Conservation (phyloP, 2,797 vertebrate species). For the Brotula barbata region DNA sequence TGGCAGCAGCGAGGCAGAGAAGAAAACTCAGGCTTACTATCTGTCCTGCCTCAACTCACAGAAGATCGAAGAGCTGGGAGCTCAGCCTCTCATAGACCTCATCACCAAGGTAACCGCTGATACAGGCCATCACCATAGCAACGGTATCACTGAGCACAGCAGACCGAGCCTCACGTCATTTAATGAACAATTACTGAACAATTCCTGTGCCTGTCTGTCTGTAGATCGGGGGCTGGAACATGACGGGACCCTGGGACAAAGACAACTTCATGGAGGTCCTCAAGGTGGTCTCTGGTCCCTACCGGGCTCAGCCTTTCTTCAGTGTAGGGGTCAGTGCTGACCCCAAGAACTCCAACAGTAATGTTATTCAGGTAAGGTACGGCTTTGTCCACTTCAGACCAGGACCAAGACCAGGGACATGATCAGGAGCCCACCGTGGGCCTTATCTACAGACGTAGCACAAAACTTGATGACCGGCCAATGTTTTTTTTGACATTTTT, state of each 20-base stretch:
- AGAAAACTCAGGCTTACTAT: slow-evolving; percentile 93
- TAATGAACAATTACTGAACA: too few species aligned
- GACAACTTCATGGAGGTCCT: slow-evolving; percentile 94
- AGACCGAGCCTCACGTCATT: background rate
- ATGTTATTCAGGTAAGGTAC: slow-evolving; percentile 89
- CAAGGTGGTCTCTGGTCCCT: slow-evolving; percentile 91
- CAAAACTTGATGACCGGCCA: too few species aligned
- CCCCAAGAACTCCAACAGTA: slow-evolving; percentile 96
- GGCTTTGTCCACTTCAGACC: background rate
- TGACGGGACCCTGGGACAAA: slow-evolving; percentile 91
- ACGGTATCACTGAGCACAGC: background rate
- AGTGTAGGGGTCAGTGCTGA: slow-evolving; percentile 89
- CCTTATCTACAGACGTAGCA: too few species aligned
- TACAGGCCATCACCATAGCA: background rate
- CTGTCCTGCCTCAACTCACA: slow-evolving; percentile 92
- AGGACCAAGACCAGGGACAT: too few species aligned
- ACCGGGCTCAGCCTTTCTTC: slow-evolving; percentile 92
- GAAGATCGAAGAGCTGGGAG: slow-evolving; percentile 90
- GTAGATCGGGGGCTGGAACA: slow-evolving; percentile 94
- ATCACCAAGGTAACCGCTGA: slow-evolving; percentile 85
- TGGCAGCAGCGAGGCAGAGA: slow-evolving; percentile 93
- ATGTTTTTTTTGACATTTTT: too few species aligned
- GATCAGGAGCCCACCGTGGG: too few species aligned
- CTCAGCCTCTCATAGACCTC: slow-evolving; percentile 90
- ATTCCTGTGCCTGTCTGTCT: slow-evolving; percentile 4